Evolutionary conservation across 2,888 invertebrate species (phyloP).

Genomic region (Harpagoxenus sublaevis): DNA sequence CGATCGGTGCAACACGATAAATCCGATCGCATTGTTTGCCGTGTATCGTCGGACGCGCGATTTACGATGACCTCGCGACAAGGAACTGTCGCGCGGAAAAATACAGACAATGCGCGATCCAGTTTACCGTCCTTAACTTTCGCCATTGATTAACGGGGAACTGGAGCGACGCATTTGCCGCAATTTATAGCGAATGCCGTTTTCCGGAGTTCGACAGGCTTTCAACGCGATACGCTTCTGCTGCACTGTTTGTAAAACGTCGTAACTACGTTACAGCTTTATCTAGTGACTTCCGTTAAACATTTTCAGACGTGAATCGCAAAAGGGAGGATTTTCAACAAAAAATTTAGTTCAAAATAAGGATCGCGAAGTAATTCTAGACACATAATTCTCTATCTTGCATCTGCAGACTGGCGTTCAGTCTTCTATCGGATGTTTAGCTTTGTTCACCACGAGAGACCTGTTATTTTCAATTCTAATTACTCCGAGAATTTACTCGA

Average conservation of each 20-base stretch:
- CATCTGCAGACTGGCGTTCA: background rate
- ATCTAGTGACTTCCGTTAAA: slow-evolving; percentile 12
- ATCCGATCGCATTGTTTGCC: slow-evolving; percentile 16
- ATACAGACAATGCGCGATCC: slow-evolving; percentile 27
- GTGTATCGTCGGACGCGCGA: background rate
- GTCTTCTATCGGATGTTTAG: background rate
- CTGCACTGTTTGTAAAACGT: slow-evolving; percentile 32
- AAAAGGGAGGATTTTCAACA: background rate
- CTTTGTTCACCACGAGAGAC: background rate
- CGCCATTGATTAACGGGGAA: slow-evolving; percentile 45
- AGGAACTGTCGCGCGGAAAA: slow-evolving; percentile 32
- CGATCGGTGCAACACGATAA: background rate
- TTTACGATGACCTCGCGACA: slow-evolving; percentile 38
- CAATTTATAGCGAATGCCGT: slow-evolving; percentile 50
- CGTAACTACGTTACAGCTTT: slow-evolving; percentile 45
- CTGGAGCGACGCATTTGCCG: slow-evolving; percentile 40
- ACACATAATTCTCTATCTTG: background rate
- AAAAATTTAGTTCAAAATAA: background rate
- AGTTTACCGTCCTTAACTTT: slow-evolving; percentile 50
- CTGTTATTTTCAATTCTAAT: background rate
- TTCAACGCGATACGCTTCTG: slow-evolving; percentile 41
- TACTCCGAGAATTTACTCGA: background rate
- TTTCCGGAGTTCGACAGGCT: slow-evolving; percentile 54
- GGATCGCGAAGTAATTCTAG: background rate
- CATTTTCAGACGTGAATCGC: slow-evolving; percentile 4